A percentile compares a stretch with the other conserved stretches of the same genome.
Conservation (phyloP, 1,140 invertebrate genomes). For the Drosophila dunni region DNA sequence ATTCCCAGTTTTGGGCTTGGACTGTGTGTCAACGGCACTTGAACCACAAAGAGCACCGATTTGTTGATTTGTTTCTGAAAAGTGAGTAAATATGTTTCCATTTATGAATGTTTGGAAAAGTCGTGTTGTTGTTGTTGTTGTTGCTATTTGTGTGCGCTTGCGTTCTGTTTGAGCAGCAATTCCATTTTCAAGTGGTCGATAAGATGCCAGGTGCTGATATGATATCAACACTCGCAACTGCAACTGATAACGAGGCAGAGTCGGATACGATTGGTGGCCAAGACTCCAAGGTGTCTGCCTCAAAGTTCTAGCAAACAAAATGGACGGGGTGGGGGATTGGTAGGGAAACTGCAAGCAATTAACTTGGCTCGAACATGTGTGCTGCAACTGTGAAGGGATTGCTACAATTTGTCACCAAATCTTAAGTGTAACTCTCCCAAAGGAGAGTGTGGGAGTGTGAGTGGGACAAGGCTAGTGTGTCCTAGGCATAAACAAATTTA, state of each 20-base stretch:
- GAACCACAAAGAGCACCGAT: conserved; percentile 82
- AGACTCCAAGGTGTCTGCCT: conserved; percentile 52
- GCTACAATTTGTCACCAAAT: conserved; percentile 72
- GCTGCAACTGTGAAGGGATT: conserved; percentile 31
- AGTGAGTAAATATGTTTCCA: conserved; percentile 84
- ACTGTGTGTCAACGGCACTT: conserved; percentile 59
- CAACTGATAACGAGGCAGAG: conserved; percentile 53
- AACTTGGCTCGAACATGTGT: conserved; percentile 28
- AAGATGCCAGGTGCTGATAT: conserved; percentile 78
- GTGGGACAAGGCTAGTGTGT: background rate
- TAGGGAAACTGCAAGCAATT: conserved; percentile 33
- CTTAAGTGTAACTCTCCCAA: conserved; percentile 65
- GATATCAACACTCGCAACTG: conserved; percentile 45
- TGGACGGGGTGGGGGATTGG: background rate
- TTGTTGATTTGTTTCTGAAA: conserved; percentile 83
- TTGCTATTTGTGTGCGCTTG: background rate
- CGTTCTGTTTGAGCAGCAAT: conserved; percentile 81
- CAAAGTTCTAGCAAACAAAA: conserved; percentile 1
- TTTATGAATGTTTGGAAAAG: conserved; percentile 81
- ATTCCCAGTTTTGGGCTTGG: conserved; percentile 22
- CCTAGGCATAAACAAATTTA: conserved; percentile 72
- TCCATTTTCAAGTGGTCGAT: conserved; percentile 80
- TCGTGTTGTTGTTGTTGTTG: conserved; percentile 44
- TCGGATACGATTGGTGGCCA: conserved; percentile 52
- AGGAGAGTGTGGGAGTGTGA: background rate